These are phyloP conservation scores for Chrysomela aeneicollis DNA, from an alignment of 2,888 invertebrate species.

Conservation along the genomic window DNA sequence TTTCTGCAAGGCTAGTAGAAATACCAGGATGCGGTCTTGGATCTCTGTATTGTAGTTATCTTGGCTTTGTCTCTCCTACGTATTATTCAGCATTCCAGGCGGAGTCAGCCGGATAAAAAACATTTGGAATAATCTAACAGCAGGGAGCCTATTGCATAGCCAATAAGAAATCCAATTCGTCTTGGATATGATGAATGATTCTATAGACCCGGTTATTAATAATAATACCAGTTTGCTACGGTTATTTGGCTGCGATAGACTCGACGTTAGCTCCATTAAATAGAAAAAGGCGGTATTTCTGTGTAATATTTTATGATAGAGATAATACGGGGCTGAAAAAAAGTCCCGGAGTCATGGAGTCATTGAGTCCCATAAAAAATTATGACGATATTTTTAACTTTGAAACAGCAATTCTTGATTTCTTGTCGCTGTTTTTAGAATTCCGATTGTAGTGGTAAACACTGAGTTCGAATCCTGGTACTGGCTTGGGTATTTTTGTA, in stretches of 20 bases:
- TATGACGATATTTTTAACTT: too few relatives aligned
- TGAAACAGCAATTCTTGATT: too few relatives aligned
- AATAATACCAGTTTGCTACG: background rate
- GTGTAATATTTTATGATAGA: background rate
- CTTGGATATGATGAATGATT: background rate
- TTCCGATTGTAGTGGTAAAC: too few relatives aligned
- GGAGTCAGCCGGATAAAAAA: background rate
- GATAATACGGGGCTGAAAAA: too few relatives aligned
- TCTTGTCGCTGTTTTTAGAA: too few relatives aligned
- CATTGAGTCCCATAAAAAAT: too few relatives aligned
- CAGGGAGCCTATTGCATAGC: constrained; percentile 10
- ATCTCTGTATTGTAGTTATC: background rate
- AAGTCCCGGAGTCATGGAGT: too few relatives aligned
- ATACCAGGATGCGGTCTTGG: background rate
- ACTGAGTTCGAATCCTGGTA: too few relatives aligned
- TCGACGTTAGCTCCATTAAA: too few relatives aligned
- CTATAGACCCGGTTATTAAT: constrained; percentile 7
- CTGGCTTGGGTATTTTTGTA: too few relatives aligned
- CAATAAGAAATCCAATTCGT: constrained; percentile 8
- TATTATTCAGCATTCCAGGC: background rate
- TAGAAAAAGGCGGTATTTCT: background rate
- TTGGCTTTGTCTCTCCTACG: background rate
- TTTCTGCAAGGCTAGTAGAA: background rate
- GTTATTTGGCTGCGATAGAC: background rate
- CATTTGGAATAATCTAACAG: background rate